phyloP scores from a whole-genome alignment of 2,797 vertebrate species.

The Sebastes matsubarae region DNA sequence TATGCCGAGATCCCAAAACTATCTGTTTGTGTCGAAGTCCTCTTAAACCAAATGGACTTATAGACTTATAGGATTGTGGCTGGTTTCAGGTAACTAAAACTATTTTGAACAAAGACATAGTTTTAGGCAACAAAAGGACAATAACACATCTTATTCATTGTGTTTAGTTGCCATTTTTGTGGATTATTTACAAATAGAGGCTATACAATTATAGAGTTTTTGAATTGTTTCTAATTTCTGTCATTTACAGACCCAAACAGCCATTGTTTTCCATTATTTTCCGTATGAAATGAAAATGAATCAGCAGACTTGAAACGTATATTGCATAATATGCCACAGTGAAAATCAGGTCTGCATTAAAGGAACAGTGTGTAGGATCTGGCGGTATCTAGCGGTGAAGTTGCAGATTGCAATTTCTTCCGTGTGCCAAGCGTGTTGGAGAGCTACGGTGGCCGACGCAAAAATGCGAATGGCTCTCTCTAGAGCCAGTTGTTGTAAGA shows the following conservation, averaged over 20 bases:
- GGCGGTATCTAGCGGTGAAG: no score
- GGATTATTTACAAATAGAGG: background rate
- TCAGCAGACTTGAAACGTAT: background rate
- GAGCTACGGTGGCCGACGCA: no score
- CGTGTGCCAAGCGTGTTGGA: no score
- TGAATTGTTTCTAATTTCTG: background rate
- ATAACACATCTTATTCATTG: background rate
- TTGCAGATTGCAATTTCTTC: no score
- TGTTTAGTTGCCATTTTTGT: background rate
- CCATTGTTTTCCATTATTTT: background rate
- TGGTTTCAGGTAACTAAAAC: background rate
- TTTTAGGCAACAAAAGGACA: no score
- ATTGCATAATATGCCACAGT: background rate
- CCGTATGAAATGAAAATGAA: background rate
- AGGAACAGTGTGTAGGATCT: no score
- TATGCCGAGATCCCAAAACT: conserved; percentile 6
- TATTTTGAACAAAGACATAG: background rate
- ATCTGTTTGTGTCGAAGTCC: background rate
- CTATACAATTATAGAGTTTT: background rate
- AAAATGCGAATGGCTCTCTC: no score
- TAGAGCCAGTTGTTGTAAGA: no score
- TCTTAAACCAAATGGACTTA: background rate
- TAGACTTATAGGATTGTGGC: background rate
- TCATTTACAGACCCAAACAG: background rate
- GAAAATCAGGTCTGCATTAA: background rate